Percentiles rank a stretch among this genome's conserved stretches.
phyloP scores from a whole-genome alignment of 2,113 vertebrate genomes.

The Physeter macrocephalus region DNA sequence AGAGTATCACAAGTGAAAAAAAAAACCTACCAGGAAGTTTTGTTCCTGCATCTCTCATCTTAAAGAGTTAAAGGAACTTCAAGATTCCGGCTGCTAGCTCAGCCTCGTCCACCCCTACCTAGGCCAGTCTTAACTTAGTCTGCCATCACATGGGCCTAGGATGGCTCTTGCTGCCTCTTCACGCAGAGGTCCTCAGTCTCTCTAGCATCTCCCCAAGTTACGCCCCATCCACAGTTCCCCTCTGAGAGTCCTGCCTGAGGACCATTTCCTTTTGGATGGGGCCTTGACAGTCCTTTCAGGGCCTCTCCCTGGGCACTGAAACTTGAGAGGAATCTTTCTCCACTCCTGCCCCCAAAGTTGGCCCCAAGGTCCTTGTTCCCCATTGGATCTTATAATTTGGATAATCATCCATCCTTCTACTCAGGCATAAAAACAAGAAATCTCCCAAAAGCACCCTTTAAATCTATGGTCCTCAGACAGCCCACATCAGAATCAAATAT shows the following conservation, averaged over 20 bases:
- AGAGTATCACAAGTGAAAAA: background rate
- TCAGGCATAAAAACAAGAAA: background rate
- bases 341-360: background rate
- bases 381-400: background rate
- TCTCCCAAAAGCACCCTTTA: background rate
- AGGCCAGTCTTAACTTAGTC: background rate
- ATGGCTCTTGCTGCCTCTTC: background rate
- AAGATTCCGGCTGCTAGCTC: background rate
- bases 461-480: background rate
- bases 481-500: background rate
- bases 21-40: background rate
- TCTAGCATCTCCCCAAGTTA: background rate
- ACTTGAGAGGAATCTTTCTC: background rate
- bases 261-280: background rate
- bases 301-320: background rate
- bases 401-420: background rate
- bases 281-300: background rate
- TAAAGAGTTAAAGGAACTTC: background rate
- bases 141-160: background rate
- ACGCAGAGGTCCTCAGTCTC: background rate
- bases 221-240: background rate
- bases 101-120: no score
- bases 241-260: background rate
- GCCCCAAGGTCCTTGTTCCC: background rate
- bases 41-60: background rate